These are phyloP conservation scores for Sphinx pinastri DNA, from an alignment of 2,888 invertebrate genomes.

Conservation along the genomic window DNA sequence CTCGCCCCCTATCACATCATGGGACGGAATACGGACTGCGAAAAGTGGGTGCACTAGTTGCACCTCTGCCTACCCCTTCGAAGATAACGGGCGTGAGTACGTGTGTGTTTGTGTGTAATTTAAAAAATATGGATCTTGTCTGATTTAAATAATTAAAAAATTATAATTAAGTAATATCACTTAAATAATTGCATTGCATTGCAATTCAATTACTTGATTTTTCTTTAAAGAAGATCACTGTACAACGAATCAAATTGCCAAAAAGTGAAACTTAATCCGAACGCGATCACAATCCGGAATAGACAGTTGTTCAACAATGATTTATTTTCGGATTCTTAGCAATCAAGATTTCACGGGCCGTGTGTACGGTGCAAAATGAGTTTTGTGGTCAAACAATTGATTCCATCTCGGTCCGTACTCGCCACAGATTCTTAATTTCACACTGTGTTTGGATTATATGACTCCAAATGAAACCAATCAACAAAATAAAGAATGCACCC, in stretches of 20 bases:
- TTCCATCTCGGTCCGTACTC: constrained; percentile 51
- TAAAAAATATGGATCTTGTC: too few relatives aligned
- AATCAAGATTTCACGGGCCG: constrained; percentile 66
- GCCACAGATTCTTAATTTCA: constrained; percentile 72
- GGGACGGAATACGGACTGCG: too few relatives aligned
- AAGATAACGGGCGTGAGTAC: too few relatives aligned
- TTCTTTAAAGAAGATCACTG: not conserved
- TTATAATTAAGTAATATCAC: too few relatives aligned
- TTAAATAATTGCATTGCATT: too few relatives aligned
- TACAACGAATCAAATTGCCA: not conserved
- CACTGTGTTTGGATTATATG: constrained; percentile 63
- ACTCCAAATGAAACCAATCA: constrained; percentile 44
- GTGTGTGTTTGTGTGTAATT: too few relatives aligned
- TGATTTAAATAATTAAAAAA: too few relatives aligned
- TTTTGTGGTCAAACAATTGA: constrained; percentile 80
- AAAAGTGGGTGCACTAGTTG: too few relatives aligned
- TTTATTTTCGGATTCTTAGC: constrained; percentile 35
- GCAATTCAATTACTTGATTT: not conserved
- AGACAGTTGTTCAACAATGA: not conserved
- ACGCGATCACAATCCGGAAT: not conserved
- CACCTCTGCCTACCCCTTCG: too few relatives aligned
- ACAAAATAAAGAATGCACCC: constrained; percentile 8
- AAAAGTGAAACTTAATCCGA: constrained; percentile 14
- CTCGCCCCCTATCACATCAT: too few relatives aligned
- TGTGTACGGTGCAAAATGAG: constrained; percentile 69